phyloP scores from a whole-genome alignment of 1,140 invertebrate species.

The Drosophila equinoxialis region DNA sequence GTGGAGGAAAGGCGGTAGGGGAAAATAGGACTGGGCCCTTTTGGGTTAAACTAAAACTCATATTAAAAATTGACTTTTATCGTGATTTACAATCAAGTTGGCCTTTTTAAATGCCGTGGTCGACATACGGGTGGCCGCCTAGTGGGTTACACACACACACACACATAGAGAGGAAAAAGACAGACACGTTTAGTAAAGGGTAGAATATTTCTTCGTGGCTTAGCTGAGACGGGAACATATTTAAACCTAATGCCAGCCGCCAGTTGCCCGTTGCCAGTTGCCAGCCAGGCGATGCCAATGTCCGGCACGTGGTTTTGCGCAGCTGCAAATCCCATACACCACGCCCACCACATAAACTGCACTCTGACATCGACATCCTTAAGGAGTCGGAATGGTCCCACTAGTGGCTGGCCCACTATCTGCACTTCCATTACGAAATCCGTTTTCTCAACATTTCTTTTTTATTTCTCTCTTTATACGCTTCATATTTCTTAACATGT shows the following conservation, averaged over 20 bases:
- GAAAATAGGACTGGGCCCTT: not conserved
- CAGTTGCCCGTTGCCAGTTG: slow-evolving; percentile 10
- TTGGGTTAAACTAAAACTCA: slow-evolving; percentile 75
- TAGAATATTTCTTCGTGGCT: slow-evolving; percentile 77
- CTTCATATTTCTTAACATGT: slow-evolving; percentile 73
- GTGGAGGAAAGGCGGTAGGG: not conserved
- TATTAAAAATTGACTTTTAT: slow-evolving; percentile 82
- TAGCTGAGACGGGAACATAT: slow-evolving; percentile 72
- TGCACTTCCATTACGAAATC: slow-evolving; percentile 53
- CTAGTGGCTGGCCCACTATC: slow-evolving; percentile 33
- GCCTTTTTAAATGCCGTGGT: slow-evolving; percentile 79
- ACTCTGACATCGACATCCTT: slow-evolving; percentile 49
- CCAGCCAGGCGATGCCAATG: slow-evolving; percentile 42
- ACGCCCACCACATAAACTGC: slow-evolving; percentile 55
- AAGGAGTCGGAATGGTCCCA: slow-evolving; percentile 49
- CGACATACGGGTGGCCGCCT: slow-evolving; percentile 66
- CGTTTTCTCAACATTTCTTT: slow-evolving; percentile 48
- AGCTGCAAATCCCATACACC: slow-evolving; percentile 65
- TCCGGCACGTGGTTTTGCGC: slow-evolving; percentile 74
- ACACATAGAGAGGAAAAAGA: slow-evolving; percentile 28
- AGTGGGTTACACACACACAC: slow-evolving; percentile 36
- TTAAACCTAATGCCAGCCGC: slow-evolving; percentile 55
- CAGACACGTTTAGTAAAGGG: not conserved
- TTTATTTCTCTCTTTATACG: slow-evolving; percentile 4
- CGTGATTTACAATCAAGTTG: slow-evolving; percentile 80